phyloP scores from a whole-genome alignment of 2,888 invertebrate genomes.

The Athetis lepigone region DNA sequence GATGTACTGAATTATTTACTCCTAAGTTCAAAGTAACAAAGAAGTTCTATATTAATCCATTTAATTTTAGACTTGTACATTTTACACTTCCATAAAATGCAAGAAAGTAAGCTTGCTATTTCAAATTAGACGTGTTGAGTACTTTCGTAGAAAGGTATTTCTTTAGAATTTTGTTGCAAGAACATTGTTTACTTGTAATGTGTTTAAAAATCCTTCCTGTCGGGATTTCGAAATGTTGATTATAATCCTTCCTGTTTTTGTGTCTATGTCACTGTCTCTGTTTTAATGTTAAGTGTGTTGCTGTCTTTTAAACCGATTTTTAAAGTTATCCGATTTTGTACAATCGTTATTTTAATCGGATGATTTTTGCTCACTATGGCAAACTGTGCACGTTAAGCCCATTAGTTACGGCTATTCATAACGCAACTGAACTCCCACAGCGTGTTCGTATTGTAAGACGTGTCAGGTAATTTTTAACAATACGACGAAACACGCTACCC shows the following conservation, averaged over 20 bases:
- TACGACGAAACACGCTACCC: constrained; percentile 38
- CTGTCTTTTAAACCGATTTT: no score
- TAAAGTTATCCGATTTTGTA: not conserved
- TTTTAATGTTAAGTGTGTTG: not conserved
- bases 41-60: constrained; percentile 30
- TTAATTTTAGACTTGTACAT: constrained; percentile 23
- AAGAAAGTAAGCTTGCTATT: constrained; percentile 33
- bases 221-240: not conserved
- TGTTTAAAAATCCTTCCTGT: not conserved
- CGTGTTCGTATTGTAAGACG: constrained; percentile 51
- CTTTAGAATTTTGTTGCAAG: constrained; percentile 4
- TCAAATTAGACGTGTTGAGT: constrained; percentile 4
- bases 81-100: constrained; percentile 30
- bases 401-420: constrained; percentile 38
- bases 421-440: constrained; percentile 32
- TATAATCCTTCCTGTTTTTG: not conserved
- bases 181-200: not conserved
- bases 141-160: not conserved
- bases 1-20: constrained; percentile 8
- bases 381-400: constrained; percentile 9
- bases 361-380: constrained; percentile 6
- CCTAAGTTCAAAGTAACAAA: constrained; percentile 28
- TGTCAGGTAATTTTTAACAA: constrained; percentile 63
- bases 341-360: constrained; percentile 1
- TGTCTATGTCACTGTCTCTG: not conserved